Conservation (phyloP, 2,797 vertebrate genomes). For the Calcarius lapponicus region DNA sequence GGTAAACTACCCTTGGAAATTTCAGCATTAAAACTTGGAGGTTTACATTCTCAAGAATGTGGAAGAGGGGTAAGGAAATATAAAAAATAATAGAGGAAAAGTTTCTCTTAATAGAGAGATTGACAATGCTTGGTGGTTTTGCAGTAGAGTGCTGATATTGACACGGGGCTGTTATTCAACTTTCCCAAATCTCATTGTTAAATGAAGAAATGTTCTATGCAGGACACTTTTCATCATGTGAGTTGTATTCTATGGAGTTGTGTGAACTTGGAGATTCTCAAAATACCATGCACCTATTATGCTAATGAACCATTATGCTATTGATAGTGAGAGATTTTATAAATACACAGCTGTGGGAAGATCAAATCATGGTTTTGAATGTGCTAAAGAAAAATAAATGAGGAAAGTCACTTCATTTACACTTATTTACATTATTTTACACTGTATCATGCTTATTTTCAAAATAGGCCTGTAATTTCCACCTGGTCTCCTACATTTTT, state of each 20-base stretch:
- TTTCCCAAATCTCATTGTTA: not conserved
- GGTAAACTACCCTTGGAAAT: not conserved
- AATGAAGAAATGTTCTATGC: not conserved
- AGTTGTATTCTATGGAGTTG: not conserved
- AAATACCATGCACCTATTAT: not conserved
- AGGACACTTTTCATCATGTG: not conserved
- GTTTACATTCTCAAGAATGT: not conserved
- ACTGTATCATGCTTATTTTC: not conserved
- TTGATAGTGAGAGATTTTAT: not conserved
- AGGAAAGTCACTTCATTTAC: not conserved
- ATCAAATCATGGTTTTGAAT: not conserved
- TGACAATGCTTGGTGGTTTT: not conserved
- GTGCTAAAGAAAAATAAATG: not conserved
- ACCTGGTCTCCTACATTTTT: not conserved
- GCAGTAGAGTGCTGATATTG: not conserved
- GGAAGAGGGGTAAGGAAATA: not conserved
- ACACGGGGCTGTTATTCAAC: not conserved
- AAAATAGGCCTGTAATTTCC: not conserved
- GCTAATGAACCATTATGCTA: not conserved
- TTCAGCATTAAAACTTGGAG: not conserved
- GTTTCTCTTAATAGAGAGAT: not conserved
- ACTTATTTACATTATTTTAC: not conserved
- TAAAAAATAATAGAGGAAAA: not conserved
- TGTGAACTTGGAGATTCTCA: not conserved
- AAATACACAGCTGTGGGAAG: not conserved